Conservation (phyloP, 2,888 invertebrate species). For the Folsomia candida region DNA sequence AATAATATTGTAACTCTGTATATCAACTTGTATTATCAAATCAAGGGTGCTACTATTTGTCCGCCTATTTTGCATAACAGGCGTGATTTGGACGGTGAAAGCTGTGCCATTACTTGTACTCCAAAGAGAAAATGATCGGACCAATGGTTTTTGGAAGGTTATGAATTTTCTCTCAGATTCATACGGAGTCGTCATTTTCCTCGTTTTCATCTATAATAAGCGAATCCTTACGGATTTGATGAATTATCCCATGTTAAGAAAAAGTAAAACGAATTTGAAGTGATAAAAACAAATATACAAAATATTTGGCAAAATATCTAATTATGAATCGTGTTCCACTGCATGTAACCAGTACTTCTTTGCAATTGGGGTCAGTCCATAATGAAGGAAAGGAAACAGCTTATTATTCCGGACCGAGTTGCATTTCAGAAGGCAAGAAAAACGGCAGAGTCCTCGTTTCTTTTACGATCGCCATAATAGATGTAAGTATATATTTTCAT, state of each 20-base stretch:
- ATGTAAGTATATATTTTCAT: too few species aligned
- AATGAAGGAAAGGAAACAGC: background rate
- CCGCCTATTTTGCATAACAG: background rate
- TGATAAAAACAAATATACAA: too few species aligned
- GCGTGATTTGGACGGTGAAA: background rate
- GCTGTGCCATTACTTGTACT: background rate
- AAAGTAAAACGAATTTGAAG: too few species aligned
- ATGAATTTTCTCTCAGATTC: slow-evolving; percentile 1
- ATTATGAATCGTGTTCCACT: background rate
- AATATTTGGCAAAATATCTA: background rate
- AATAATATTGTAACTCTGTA: background rate
- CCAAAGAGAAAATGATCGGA: background rate
- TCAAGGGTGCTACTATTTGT: background rate
- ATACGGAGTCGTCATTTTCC: background rate
- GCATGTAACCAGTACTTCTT: background rate
- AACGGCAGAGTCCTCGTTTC: background rate
- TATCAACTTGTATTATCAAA: background rate
- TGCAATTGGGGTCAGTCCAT: background rate
- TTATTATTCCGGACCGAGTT: background rate
- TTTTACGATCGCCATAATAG: background rate
- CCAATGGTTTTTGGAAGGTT: background rate
- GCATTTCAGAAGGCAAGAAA: background rate
- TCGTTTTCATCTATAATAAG: background rate
- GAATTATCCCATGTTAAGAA: background rate
- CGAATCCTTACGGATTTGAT: background rate